Evolutionary conservation across 2,888 invertebrate genomes (phyloP).

Genomic region (Sinodicranocentrus sp.): DNA sequence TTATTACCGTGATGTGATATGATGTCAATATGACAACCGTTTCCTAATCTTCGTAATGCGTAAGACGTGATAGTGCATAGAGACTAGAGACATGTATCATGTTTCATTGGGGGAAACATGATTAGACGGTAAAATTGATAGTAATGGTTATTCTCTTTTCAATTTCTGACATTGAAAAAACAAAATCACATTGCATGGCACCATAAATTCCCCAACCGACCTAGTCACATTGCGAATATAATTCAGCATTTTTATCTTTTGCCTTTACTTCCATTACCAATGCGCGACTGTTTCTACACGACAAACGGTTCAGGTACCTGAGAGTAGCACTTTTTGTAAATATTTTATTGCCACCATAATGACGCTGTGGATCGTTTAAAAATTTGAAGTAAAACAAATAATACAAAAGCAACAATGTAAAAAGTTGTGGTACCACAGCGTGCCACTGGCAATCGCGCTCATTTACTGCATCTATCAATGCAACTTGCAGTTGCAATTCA

Average conservation of each 20-base stretch:
- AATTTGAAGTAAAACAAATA: slow-evolving; percentile 3
- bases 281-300: too few relatives aligned
- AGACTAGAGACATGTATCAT: too few relatives aligned
- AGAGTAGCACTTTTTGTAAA: neutral
- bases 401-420: neutral
- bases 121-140: too few relatives aligned
- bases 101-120: too few relatives aligned
- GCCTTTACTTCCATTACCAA: neutral
- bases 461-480: neutral
- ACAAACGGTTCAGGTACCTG: slow-evolving; percentile 14
- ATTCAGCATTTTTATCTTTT: neutral
- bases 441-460: slow-evolving; percentile 35
- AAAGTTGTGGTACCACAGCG: slow-evolving; percentile 43
- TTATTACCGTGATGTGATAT: too few relatives aligned
- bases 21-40: too few relatives aligned
- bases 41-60: too few relatives aligned
- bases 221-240: neutral
- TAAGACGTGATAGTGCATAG: too few relatives aligned
- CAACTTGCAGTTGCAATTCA: slow-evolving; percentile 8
- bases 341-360: slow-evolving; percentile 11
- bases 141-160: too few relatives aligned
- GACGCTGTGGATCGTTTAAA: slow-evolving; percentile 7
- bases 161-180: neutral
- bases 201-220: slow-evolving; percentile 1
- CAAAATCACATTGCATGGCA: slow-evolving; percentile 13